phyloP scores from a whole-genome alignment of 2,113 vertebrate species.

The Numida meleagris region DNA sequence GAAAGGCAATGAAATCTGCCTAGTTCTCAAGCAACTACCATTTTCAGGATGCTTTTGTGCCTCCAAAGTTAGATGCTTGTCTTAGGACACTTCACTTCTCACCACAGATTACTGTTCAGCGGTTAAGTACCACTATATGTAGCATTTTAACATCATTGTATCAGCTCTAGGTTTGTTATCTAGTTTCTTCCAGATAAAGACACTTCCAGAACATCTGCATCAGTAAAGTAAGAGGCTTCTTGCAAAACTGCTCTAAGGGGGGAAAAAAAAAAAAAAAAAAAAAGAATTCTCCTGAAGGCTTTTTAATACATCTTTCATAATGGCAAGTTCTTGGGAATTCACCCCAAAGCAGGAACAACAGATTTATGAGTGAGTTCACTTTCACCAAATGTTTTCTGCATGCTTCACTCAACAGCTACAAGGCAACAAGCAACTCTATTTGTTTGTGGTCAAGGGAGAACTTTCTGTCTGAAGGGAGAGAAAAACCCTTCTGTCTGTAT shows the following conservation, averaged over 20 bases:
- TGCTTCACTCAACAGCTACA: not conserved
- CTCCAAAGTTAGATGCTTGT: not conserved
- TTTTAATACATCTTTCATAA: slow-evolving; percentile 40
- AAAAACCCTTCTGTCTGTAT: not conserved
- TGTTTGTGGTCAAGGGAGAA: slow-evolving; percentile 7
- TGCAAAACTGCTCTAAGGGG: not conserved
- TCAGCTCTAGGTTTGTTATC: not conserved
- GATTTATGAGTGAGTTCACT: slow-evolving; percentile 34
- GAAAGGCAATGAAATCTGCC: not conserved
- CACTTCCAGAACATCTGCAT: slow-evolving; percentile 14
- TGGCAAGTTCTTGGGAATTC: slow-evolving; percentile 29
- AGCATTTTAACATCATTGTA: not conserved
- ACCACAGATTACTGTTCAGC: not conserved
- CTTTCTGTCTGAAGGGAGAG: not conserved
- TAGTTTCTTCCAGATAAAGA: not conserved
- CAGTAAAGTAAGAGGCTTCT: slow-evolving; percentile 3
- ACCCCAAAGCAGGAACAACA: not conserved
- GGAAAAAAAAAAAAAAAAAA: accelerated
- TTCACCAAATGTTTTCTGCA: slow-evolving; percentile 30
- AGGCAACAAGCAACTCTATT: not conserved
- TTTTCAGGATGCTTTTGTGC: not conserved
- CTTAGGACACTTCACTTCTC: not conserved
- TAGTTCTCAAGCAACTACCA: not conserved
- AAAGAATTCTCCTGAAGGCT: slow-evolving; percentile 5
- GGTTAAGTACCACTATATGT: not conserved